Conservation (phyloP, 35 echinoderm and acorn worm genomes). For the Diadema setosum region DNA sequence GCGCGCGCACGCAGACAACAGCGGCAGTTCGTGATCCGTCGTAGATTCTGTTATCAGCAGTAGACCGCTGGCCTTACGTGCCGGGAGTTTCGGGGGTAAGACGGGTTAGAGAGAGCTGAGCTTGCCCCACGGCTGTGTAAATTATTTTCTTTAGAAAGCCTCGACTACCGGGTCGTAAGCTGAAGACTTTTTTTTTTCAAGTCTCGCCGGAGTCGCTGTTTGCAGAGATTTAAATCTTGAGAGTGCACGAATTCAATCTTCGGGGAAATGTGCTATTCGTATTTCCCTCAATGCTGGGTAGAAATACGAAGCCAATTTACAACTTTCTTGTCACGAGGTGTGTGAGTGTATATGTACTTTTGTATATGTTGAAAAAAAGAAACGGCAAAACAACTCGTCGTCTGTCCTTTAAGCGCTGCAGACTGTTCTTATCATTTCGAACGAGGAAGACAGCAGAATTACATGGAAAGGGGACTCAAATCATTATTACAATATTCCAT, state of each 20-base stretch:
- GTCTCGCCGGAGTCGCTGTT: neutral
- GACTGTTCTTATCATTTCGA: no score
- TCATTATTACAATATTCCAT: no score
- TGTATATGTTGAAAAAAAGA: no score
- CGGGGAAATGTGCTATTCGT: no score
- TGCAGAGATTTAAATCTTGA: neutral
- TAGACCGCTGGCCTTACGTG: neutral
- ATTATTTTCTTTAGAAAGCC: conserved; percentile 7
- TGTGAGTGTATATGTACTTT: no score
- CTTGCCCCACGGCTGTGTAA: neutral
- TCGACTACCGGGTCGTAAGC: conserved; percentile 7
- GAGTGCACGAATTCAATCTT: neutral
- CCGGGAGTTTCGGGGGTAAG: neutral
- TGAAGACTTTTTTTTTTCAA: neutral
- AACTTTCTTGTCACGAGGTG: no score
- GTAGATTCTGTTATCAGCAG: neutral
- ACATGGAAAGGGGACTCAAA: no score
- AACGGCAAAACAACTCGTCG: no score
- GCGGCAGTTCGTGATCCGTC: neutral
- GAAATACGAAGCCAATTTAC: no score
- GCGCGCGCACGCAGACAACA: neutral
- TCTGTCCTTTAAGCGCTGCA: no score
- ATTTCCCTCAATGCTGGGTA: no score
- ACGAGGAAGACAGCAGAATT: no score
- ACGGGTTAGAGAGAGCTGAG: neutral